Conservation (phyloP, 2,888 invertebrate genomes). For the Gandaritis pyraliata region DNA sequence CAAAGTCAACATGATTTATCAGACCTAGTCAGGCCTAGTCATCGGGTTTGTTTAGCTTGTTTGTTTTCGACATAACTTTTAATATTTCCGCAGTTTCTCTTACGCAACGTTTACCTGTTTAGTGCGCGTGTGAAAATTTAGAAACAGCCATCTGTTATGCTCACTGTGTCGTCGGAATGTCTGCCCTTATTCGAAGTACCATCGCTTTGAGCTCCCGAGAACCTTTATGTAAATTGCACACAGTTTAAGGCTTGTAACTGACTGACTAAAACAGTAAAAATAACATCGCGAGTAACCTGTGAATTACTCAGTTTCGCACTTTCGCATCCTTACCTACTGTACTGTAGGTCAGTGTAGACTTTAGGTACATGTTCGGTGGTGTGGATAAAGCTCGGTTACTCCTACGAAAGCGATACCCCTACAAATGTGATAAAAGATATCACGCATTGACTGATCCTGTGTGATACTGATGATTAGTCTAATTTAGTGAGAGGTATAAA, state of each 20-base stretch:
- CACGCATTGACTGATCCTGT: too few relatives aligned
- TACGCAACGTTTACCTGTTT: slow-evolving; percentile 38
- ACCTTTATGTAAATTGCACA: slow-evolving; percentile 27
- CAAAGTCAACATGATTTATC: slow-evolving; percentile 29
- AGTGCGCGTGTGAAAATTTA: slow-evolving; percentile 31
- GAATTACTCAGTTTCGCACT: too few relatives aligned
- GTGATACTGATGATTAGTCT: too few relatives aligned
- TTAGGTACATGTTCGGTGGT: too few relatives aligned
- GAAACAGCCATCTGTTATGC: slow-evolving; percentile 23
- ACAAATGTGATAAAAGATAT: too few relatives aligned
- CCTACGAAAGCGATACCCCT: too few relatives aligned
- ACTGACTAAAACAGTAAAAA: not conserved
- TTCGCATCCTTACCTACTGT: too few relatives aligned
- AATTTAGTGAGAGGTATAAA: too few relatives aligned
- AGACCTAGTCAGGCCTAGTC: slow-evolving; percentile 26
- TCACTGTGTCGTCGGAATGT: slow-evolving; percentile 21
- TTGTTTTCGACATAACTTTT: slow-evolving; percentile 35
- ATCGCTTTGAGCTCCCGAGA: slow-evolving; percentile 4
- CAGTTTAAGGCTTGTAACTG: slow-evolving; percentile 15
- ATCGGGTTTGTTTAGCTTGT: slow-evolving; percentile 35
- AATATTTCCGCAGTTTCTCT: slow-evolving; percentile 40
- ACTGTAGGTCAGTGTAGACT: too few relatives aligned
- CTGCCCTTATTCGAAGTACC: slow-evolving; percentile 20
- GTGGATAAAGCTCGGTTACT: too few relatives aligned
- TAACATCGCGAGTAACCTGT: too few relatives aligned